Evolutionary conservation across 2,797 vertebrate genomes (phyloP).

Genomic region (Chaetophractus vellerosus): DNA sequence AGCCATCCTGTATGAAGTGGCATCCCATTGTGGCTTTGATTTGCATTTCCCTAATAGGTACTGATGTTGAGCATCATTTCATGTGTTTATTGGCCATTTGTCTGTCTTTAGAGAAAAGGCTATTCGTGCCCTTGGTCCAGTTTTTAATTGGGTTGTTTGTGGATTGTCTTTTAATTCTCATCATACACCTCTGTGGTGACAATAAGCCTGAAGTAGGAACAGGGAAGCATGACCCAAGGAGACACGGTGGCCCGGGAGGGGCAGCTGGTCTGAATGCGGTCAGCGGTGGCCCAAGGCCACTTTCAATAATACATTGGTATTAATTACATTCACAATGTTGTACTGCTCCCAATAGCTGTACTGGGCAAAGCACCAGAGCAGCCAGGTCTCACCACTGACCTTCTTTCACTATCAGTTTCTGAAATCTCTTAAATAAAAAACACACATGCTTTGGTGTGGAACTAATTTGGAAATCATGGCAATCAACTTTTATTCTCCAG

Average conservation of each 20-base stretch:
- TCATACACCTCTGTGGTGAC: fast-evolving
- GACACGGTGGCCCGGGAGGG: not conserved
- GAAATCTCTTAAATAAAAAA: constrained; percentile 34
- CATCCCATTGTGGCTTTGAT: too few relatives aligned
- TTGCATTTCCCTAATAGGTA: too few relatives aligned
- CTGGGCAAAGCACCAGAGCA: not conserved
- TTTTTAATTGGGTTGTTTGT: too few relatives aligned
- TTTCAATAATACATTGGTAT: too few relatives aligned
- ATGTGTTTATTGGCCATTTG: too few relatives aligned
- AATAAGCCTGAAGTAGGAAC: not conserved
- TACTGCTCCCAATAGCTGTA: fast-evolving
- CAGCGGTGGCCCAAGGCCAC: not conserved
- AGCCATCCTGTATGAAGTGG: too few relatives aligned
- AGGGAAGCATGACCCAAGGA: fast-evolving
- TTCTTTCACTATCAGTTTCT: constrained; percentile 31
- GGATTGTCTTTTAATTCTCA: not conserved
- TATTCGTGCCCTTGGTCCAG: too few relatives aligned
- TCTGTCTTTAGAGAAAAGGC: too few relatives aligned
- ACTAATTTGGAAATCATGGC: constrained; percentile 13
- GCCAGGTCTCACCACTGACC: not conserved
- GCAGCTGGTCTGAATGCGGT: not conserved
- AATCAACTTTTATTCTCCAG: not conserved
- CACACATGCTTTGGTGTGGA: constrained; percentile 45
- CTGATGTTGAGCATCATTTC: too few relatives aligned
- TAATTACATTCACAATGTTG: too few relatives aligned